Base-by-base conservation (phyloP, 2,113 vertebrate species). In the Neotoma lepida region DNA sequence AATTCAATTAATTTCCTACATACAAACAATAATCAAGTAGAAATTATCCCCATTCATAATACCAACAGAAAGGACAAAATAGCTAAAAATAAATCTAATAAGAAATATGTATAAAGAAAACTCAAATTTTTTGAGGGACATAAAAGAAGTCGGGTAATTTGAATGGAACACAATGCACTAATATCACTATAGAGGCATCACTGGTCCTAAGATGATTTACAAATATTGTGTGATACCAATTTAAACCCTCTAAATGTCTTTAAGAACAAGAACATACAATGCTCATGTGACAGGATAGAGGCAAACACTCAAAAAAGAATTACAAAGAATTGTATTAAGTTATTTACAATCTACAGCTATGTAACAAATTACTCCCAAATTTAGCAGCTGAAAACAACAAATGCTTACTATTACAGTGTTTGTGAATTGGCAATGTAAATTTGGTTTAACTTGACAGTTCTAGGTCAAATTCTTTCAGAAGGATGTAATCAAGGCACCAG, bases 1-100 rank as follows among this genome's bases (percentile, higher is more conserved):
- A 94, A 97, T 95, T 86, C 95, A 94, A 95, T 94, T 93, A 86
- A 95, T 95, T 96, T 94, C 18, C 46, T 96, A 44, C 58, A 82
- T 77, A 84, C 73, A 96, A 95, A 96, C 49, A 95, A 94, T 84
- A 95, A 93, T 95, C 84, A 95, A 87, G 70, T 89, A 89, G 70
- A 89, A 94, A 96, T 89, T 86, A 95, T 96, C 86, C 39, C 49
- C 89, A 95, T 94, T 92, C 89, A 85, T 68, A 94, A 95, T 71
- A 90, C 5, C 84, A 91, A 51, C 82, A 30, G 86, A 89, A 96
- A 87, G 41, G 56, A 96, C 51, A 84, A 93, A 93, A 87, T 86
- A 93, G 71, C 51, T 93, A 93, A 66, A 73, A 93, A 49, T 73
- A 94, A 97, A 41, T 35, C 64, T 87, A 80, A 78, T 86, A 96